Conservation (phyloP, 2,113 vertebrate genomes). For the Sterrhoptilus dennistouni region DNA sequence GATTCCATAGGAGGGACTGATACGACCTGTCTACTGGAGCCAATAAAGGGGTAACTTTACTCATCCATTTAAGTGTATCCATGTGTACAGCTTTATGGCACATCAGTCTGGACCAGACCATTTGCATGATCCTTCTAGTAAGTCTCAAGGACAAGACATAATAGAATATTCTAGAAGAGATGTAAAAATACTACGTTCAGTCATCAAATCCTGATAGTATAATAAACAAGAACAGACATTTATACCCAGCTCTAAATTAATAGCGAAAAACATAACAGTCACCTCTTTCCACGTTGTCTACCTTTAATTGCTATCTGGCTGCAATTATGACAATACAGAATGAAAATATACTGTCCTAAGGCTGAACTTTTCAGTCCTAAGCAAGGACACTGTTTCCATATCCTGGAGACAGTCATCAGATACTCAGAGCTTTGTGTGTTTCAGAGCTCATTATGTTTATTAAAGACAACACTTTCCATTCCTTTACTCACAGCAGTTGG, state of each 20-base stretch:
- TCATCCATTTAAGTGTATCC: neutral
- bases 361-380: neutral
- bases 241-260: neutral
- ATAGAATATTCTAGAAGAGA: neutral
- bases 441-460: slow-evolving; percentile 15
- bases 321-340: neutral
- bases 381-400: neutral
- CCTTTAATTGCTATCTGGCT: neutral
- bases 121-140: neutral
- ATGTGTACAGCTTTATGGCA: neutral
- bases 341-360: neutral
- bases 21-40: neutral
- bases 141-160: neutral
- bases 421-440: neutral
- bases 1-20: neutral
- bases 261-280: neutral
- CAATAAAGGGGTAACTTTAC: neutral
- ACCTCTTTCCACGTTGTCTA: neutral
- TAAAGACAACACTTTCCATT: slow-evolving; percentile 12
- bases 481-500: slow-evolving; percentile 12
- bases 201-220: neutral
- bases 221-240: neutral
- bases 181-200: neutral
- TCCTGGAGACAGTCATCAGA: neutral
- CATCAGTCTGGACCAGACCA: neutral